Base-by-base conservation (phyloP, 2,797 vertebrate species). In the Epinephelus malabaricus region DNA sequence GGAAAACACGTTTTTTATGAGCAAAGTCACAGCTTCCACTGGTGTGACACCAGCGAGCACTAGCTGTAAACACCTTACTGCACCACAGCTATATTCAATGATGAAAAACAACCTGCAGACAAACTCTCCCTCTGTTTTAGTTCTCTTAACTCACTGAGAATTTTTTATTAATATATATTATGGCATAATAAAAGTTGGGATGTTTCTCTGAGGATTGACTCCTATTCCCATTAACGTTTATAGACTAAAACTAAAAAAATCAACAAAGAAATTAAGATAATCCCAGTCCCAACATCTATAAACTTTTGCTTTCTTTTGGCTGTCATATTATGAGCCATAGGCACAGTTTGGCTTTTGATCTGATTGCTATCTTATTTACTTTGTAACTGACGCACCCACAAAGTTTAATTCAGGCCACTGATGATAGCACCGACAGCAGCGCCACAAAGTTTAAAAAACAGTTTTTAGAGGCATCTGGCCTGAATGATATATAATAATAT, bases 1-100 rank as follows among this genome's bases (percentile, higher is more conserved):
- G n/a, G 19, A 69, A 77, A 72, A 69, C 5, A 56, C 5, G 14
- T 67, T 67, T 84, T 11, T 79, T 84, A 67, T 70, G 70, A 64
- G 40, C 9, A 8, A 77, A 55, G 43, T 47, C 66, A 45, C 9
- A 76, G 60, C 17, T 59, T 27, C 53, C 25, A 59, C 5, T 3
- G 5, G 21, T 43, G 8, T 59, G 50, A 70, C 61, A 23, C 12
- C 12, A 8, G 5, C 46, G 61, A 46, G 34, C 11, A 14, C 43
- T 12, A 13, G 1, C 40, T 73, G 40, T 79, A 65, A 69, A 81
- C 8, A 4, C 51, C 53, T 58, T 25, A 4, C 21, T 56, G 7
- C 23, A 60, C 11, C 27, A 27, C 15, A 73, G 60, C 3, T 17
- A 38, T 53, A 6, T 50, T 1, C 8, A 53, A 8, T 34, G 34